Conservation (phyloP, 2,797 vertebrate genomes). For the Gouania willdenowi region DNA sequence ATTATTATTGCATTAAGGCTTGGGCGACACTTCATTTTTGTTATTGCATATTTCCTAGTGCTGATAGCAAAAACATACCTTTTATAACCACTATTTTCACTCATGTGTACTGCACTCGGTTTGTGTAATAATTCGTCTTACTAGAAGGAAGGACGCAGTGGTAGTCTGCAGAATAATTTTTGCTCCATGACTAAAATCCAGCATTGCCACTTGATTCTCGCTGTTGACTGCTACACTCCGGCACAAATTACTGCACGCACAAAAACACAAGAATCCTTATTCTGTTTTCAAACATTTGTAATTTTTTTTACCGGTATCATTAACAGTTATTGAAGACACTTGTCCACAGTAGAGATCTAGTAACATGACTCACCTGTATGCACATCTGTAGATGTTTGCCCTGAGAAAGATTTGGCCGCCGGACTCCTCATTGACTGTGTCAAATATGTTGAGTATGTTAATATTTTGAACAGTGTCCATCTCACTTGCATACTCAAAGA, state of each 20-base stretch:
- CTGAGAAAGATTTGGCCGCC: conserved; percentile 62
- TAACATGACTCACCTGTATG: conserved; percentile 75
- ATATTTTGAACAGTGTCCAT: conserved; percentile 69
- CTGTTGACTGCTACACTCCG: conserved; percentile 81
- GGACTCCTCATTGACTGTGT: conserved; percentile 57
- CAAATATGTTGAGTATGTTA: conserved; percentile 68
- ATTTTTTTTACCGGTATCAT: no score
- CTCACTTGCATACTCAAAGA: conserved; percentile 85
- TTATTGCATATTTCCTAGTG: no score
- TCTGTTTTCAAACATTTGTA: conserved; percentile 13
- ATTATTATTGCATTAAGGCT: no score
- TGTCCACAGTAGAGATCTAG: no score
- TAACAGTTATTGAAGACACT: no score
- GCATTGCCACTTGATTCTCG: conserved; percentile 67
- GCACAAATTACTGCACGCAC: conserved; percentile 80
- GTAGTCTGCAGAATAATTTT: conserved; percentile 75
- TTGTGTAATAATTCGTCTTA: conserved; percentile 44
- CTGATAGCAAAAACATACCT: no score
- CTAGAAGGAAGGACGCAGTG: conserved; percentile 80
- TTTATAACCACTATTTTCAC: no score
- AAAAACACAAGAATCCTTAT: conserved; percentile 3
- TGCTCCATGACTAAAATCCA: conserved; percentile 75
- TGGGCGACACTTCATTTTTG: no score
- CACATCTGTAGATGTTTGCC: conserved; percentile 86
- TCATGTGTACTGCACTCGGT: no score